phyloP scores from a whole-genome alignment of 2,888 invertebrate species.

The Macrostomum cliftonense region DNA sequence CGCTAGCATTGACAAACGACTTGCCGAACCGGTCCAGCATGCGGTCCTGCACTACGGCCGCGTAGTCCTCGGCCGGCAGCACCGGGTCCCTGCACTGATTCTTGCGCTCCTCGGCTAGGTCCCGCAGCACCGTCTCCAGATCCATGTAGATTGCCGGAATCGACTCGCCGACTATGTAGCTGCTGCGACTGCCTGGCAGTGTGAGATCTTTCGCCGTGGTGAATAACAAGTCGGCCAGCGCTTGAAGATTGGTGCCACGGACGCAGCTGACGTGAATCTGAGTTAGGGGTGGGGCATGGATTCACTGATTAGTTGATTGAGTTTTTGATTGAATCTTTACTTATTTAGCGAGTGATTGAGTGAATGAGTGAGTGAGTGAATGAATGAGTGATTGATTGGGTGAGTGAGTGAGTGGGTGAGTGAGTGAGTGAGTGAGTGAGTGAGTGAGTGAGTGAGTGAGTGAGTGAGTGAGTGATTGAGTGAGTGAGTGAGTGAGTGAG shows the following conservation, averaged over 20 bases:
- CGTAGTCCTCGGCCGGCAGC: conserved; percentile 34
- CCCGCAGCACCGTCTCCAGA: conserved; percentile 70
- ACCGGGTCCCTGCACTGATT: conserved; percentile 38
- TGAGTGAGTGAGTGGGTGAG: too few species aligned
- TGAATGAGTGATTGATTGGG: too few species aligned
- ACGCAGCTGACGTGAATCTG: conserved; percentile 60
- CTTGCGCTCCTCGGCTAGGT: conserved; percentile 54
- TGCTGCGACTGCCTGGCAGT: conserved; percentile 4
- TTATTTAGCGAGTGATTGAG: too few species aligned
- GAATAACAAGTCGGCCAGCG: conserved; percentile 73
- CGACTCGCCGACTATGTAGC: conserved; percentile 55
- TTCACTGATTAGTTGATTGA: too few species aligned
- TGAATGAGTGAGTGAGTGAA: too few species aligned
- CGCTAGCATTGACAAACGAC: conserved; percentile 66
- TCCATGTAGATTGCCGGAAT: conserved; percentile 87
- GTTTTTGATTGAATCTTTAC: too few species aligned
- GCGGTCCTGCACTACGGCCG: conserved; percentile 40
- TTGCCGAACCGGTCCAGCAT: conserved; percentile 52
- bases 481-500: too few species aligned
- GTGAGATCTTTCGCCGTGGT: conserved; percentile 54
- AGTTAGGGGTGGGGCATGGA: too few species aligned
- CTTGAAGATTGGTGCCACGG: conserved; percentile 66
- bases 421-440: too few species aligned
- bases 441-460: too few species aligned
- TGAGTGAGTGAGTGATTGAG: too few species aligned